These are phyloP conservation scores for Danionella dracula DNA, from an alignment of 2,797 vertebrate species.

Conservation along the genomic window DNA sequence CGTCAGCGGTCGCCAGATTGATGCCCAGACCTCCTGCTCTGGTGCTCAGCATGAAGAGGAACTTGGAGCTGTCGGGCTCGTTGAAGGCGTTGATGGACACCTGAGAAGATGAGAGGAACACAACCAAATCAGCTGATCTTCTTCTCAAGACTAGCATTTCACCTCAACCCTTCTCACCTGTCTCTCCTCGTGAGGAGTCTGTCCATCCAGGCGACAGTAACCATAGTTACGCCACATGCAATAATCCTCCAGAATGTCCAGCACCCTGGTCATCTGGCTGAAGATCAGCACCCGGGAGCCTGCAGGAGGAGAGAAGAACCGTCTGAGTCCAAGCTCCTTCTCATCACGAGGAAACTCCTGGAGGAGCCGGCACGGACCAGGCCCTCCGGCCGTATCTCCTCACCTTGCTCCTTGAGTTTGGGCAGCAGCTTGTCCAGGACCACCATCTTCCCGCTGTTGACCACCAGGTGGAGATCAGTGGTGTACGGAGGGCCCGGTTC, in stretches of 20 bases:
- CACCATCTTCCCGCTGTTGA: constrained; percentile 97
- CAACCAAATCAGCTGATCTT: too few species aligned
- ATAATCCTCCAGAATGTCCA: constrained; percentile 98
- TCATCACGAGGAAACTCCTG: too few species aligned
- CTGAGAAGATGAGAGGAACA: constrained; percentile 55
- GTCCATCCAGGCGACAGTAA: constrained; percentile 93
- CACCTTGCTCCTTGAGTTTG: constrained; percentile 92
- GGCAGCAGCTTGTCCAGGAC: constrained; percentile 93
- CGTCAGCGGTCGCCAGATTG: constrained; percentile 96
- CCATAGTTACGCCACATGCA: constrained; percentile 98
- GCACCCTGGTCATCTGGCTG: constrained; percentile 96
- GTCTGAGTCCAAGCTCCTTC: too few species aligned
- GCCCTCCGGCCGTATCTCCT: too few species aligned
- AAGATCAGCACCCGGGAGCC: constrained; percentile 94
- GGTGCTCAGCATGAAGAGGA: constrained; percentile 97
- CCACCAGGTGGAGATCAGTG: constrained; percentile 92
- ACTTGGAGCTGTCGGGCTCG: constrained; percentile 88
- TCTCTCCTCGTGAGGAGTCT: constrained; percentile 96
- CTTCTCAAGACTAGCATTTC: too few species aligned
- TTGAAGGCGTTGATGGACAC: constrained; percentile 94
- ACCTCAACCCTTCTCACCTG: constrained; percentile 79
- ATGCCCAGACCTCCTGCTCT: constrained; percentile 96
- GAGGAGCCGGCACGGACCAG: too few species aligned
- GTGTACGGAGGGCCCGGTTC: constrained; percentile 96
- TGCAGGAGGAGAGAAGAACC: constrained; percentile 42